A percentile compares a stretch with the other conserved stretches of the same genome.
These are phyloP conservation scores for Thryonomys swinderianus DNA, from an alignment of 2,113 vertebrate species.

Conservation along the genomic window DNA sequence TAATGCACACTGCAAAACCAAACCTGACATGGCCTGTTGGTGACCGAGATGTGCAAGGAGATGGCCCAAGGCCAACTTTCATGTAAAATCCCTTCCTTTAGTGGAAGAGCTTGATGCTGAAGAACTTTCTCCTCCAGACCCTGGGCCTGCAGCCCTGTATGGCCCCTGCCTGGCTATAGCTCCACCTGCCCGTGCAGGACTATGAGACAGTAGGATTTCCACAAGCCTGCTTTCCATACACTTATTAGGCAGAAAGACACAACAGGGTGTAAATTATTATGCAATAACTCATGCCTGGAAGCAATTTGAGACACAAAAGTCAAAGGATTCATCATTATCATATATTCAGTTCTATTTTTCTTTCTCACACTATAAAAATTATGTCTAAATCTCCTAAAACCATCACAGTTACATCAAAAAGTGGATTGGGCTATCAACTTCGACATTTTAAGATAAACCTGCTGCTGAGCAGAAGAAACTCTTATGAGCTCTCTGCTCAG, in stretches of 20 bases:
- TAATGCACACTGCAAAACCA: neutral
- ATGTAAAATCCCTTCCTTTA: rapidly evolving
- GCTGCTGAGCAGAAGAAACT: neutral
- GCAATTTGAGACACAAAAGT: conserved; percentile 44
- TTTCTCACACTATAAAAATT: conserved; percentile 58
- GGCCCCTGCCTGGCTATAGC: neutral
- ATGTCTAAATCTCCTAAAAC: conserved; percentile 58
- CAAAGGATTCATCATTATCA: conserved; percentile 67
- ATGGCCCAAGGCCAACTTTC: neutral
- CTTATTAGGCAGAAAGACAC: conserved; percentile 64
- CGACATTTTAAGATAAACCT: conserved; percentile 35
- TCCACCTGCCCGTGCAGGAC: neutral
- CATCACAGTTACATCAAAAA: conserved; percentile 57
- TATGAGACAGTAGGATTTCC: neutral
- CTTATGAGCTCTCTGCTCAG: neutral
- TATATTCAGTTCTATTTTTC: neutral
- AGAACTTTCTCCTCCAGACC: neutral
- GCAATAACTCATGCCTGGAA: conserved; percentile 56
- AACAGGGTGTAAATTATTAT: conserved; percentile 37
- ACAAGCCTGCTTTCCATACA: neutral
- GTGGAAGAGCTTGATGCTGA: neutral
- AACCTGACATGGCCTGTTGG: rapidly evolving
- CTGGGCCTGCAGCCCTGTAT: neutral
- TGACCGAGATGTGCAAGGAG: neutral
- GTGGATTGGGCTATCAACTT: conserved; percentile 47